Evolutionary conservation across 1,140 invertebrate genomes (phyloP).

Genomic region (Coptotermes formosanus): DNA sequence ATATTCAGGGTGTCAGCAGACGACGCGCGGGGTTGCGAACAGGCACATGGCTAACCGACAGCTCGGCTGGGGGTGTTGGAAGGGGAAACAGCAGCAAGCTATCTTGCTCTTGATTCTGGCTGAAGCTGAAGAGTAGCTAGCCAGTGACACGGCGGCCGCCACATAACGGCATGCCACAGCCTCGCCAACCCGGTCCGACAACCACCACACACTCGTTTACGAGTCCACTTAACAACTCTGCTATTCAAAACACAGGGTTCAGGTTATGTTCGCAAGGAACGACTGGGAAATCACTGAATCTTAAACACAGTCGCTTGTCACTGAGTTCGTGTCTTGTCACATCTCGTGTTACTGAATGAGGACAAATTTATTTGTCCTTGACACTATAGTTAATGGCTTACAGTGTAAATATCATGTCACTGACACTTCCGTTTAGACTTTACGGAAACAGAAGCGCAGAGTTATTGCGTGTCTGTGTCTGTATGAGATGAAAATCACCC

Average conservation of each 20-base stretch:
- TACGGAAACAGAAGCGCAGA: background rate
- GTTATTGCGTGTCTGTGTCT: background rate
- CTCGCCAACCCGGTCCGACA: background rate
- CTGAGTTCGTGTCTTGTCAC: background rate
- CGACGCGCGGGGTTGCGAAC: no score
- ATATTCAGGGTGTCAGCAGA: background rate
- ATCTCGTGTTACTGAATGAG: background rate
- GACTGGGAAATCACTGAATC: background rate
- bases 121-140: background rate
- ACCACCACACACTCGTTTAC: background rate
- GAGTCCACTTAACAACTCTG: background rate
- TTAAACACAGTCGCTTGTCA: background rate
- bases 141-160: conserved; percentile 12
- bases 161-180: conserved; percentile 19
- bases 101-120: background rate
- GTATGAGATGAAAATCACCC: background rate
- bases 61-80: background rate
- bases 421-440: background rate
- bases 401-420: background rate
- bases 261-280: background rate
- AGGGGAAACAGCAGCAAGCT: background rate
- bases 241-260: background rate
- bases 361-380: background rate
- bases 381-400: background rate
- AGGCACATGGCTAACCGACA: background rate